Evolutionary conservation across 1,140 invertebrate species (phyloP).

Genomic region (Carposina sasakii): DNA sequence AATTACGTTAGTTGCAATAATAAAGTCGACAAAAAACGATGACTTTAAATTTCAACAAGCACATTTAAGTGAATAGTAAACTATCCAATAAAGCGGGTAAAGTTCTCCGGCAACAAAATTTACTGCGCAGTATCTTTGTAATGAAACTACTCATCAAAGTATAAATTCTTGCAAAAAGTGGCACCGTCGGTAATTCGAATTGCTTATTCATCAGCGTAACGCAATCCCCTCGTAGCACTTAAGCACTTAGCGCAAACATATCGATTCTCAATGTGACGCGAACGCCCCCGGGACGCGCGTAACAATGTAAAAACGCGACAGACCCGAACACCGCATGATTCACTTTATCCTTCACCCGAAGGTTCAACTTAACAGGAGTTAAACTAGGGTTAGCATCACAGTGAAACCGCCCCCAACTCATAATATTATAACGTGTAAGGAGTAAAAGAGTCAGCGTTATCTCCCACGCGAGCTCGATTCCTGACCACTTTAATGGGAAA

Average conservation of each 20-base stretch:
- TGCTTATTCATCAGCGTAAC: slow-evolving; percentile 63
- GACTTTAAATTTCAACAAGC: too few relatives aligned
- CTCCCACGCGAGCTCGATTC: slow-evolving; percentile 61
- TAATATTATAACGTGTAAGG: slow-evolving; percentile 70
- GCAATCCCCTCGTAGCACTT: slow-evolving; percentile 63
- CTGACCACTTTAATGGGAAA: slow-evolving; percentile 71
- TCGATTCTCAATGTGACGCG: slow-evolving; percentile 55
- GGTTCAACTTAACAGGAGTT: slow-evolving; percentile 36
- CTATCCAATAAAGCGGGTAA: too few relatives aligned
- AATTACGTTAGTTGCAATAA: too few relatives aligned
- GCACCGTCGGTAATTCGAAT: slow-evolving; percentile 47
- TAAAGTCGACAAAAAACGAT: too few relatives aligned
- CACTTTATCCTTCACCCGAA: slow-evolving; percentile 50
- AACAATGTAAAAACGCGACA: slow-evolving; percentile 62
- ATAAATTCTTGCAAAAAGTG: too few relatives aligned
- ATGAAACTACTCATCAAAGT: too few relatives aligned
- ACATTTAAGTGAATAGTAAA: too few relatives aligned
- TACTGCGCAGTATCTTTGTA: too few relatives aligned
- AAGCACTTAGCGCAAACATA: slow-evolving; percentile 67
- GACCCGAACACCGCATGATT: slow-evolving; percentile 47
- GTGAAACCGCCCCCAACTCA: slow-evolving; percentile 38
- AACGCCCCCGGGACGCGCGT: slow-evolving; percentile 50
- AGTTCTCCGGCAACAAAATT: too few relatives aligned
- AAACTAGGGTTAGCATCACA: slow-evolving; percentile 55
- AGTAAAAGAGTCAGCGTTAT: slow-evolving; percentile 68